A percentile compares a stretch with the other conserved stretches of the same genome.
Conservation (phyloP, 2,113 vertebrate species). For the Eretmochelys imbricata region DNA sequence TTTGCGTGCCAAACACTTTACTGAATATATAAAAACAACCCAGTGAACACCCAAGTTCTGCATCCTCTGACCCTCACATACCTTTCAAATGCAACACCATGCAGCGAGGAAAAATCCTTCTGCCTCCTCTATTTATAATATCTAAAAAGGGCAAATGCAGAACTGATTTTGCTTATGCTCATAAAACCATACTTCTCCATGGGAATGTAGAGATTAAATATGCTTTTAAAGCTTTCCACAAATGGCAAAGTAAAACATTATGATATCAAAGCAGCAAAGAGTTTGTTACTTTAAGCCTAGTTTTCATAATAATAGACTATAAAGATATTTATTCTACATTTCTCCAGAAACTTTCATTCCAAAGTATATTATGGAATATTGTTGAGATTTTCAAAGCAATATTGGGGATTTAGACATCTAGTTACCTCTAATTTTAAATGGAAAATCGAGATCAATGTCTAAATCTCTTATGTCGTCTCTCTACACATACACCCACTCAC, state of each 20-base stretch:
- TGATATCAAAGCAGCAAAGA: conserved; percentile 28
- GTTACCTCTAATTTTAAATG: conserved; percentile 44
- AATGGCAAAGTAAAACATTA: conserved; percentile 54
- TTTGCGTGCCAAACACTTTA: not conserved
- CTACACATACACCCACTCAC: not conserved
- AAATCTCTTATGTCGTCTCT: not conserved
- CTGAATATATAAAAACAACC: not conserved
- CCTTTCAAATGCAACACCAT: conserved; percentile 5
- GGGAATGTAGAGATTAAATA: conserved; percentile 47
- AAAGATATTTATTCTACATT: conserved; percentile 58
- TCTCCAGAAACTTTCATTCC: conserved; percentile 48
- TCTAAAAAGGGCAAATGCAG: not conserved
- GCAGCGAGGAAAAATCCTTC: not conserved
- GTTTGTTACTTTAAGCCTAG: conserved; percentile 35
- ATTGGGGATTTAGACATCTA: conserved; percentile 45
- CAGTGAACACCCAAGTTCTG: conserved; percentile 1
- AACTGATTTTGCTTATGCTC: conserved; percentile 28
- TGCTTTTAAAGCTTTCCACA: conserved; percentile 5
- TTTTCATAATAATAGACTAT: conserved; percentile 56
- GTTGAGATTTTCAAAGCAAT: conserved; percentile 47
- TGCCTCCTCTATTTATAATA: not conserved
- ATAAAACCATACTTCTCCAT: not conserved
- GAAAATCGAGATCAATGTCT: conserved; percentile 46
- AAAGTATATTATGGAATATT: conserved; percentile 49
- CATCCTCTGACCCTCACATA: not conserved